Conservation (phyloP, 2,113 vertebrate genomes). For the Axis porcinus region DNA sequence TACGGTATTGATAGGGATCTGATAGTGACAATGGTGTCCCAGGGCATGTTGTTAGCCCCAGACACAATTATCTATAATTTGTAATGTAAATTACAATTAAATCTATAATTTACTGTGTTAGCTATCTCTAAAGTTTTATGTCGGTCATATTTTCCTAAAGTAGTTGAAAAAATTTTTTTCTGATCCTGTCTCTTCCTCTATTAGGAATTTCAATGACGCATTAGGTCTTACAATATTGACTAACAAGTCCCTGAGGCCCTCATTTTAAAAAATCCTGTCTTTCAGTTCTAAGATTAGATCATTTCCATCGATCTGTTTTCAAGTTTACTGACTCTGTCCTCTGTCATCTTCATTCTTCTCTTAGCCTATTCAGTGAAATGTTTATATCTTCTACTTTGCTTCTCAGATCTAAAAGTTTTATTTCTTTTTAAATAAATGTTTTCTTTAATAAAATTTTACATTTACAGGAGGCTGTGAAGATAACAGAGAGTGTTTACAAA, state of each 20-base stretch:
- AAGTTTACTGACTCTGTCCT: neutral
- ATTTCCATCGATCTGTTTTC: neutral
- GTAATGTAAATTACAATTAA: neutral
- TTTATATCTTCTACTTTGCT: neutral
- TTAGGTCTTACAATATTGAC: neutral
- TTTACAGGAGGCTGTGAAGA: neutral
- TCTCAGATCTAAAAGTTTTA: neutral
- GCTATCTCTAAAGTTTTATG: neutral
- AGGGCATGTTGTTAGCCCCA: neutral
- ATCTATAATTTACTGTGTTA: neutral
- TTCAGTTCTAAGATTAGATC: neutral
- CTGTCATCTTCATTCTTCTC: neutral
- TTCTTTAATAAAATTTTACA: neutral
- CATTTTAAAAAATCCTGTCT: neutral
- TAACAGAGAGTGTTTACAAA: neutral
- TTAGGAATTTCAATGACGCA: neutral
- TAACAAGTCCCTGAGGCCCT: too few species aligned
- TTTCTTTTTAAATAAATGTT: neutral
- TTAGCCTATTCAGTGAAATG: neutral
- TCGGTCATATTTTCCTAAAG: neutral
- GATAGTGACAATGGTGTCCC: accelerated
- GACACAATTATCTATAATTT: neutral
- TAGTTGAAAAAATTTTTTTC: neutral
- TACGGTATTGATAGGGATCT: accelerated
- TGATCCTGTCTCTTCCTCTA: neutral